Evolutionary conservation across 2,113 vertebrate species (phyloP).

Genomic region (Phylloscopus whistleri): DNA sequence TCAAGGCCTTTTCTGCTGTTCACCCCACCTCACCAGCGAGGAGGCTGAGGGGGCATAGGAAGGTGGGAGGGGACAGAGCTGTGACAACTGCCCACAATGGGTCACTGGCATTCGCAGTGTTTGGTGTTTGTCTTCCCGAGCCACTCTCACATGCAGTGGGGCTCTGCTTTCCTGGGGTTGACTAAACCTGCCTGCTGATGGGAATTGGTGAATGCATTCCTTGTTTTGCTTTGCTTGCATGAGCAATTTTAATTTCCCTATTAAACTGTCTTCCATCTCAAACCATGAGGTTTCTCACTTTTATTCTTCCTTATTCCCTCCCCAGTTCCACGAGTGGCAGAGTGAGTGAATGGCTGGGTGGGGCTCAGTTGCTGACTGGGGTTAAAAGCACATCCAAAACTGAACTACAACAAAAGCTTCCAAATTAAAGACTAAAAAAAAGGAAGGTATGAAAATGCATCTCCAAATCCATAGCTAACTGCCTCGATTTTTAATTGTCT

Average conservation of each 20-base stretch:
- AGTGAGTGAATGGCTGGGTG: background rate
- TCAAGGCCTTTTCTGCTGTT: background rate
- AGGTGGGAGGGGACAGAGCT: background rate
- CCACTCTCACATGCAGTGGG: background rate
- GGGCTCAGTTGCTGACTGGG: background rate
- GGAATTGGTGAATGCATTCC: background rate
- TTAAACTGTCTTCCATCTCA: background rate
- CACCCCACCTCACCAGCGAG: background rate
- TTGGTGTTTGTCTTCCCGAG: background rate
- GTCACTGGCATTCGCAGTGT: accelerated
- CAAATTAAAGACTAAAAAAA: background rate
- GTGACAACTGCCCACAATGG: accelerated
- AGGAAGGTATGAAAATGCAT: background rate
- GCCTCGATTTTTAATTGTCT: background rate
- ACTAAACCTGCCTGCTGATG: background rate
- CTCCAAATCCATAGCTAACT: background rate
- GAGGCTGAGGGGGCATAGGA: background rate
- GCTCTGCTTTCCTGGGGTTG: background rate
- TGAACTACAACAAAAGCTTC: background rate
- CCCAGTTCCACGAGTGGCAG: accelerated
- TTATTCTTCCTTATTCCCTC: background rate
- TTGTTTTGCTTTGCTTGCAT: background rate
- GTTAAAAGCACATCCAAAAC: background rate
- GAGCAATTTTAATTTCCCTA: background rate
- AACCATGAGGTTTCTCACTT: background rate